Conservation (phyloP, 2,888 invertebrate genomes). For the Tricholauxania praeusta region DNA sequence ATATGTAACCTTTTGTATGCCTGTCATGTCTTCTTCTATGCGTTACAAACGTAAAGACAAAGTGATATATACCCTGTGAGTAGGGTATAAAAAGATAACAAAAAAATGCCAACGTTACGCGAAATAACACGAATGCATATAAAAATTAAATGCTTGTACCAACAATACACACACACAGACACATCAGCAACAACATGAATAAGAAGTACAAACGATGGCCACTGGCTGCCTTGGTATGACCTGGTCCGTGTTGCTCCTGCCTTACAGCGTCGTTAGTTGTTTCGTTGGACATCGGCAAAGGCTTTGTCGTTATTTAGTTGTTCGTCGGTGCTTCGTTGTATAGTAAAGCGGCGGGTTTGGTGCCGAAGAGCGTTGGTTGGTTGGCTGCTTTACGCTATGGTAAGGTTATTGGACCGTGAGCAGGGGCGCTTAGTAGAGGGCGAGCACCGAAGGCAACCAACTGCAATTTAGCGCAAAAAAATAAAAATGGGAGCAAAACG, state of each 20-base stretch:
- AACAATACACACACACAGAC: neutral
- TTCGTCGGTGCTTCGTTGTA: constrained; percentile 22
- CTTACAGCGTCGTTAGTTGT: constrained; percentile 18
- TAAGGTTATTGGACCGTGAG: neutral
- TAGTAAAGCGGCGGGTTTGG: constrained; percentile 22
- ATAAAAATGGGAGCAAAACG: no score
- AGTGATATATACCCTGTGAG: no score
- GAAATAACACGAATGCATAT: no score
- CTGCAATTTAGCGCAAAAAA: constrained; percentile 24
- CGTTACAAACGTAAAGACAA: no score
- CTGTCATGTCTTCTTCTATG: no score
- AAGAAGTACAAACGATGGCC: constrained; percentile 14
- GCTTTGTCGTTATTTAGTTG: neutral
- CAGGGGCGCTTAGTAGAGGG: neutral
- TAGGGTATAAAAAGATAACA: no score
- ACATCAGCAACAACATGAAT: neutral
- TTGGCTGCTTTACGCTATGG: neutral
- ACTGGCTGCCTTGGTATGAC: constrained; percentile 14
- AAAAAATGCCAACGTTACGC: no score
- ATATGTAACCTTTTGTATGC: no score
- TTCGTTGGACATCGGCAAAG: neutral
- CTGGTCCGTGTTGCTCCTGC: constrained; percentile 3
- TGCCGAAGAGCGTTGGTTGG: constrained; percentile 31
- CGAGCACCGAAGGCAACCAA: constrained; percentile 20
- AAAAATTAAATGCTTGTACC: no score